Conservation (phyloP, 2,888 invertebrate species). For the Melanchra persicariae region DNA sequence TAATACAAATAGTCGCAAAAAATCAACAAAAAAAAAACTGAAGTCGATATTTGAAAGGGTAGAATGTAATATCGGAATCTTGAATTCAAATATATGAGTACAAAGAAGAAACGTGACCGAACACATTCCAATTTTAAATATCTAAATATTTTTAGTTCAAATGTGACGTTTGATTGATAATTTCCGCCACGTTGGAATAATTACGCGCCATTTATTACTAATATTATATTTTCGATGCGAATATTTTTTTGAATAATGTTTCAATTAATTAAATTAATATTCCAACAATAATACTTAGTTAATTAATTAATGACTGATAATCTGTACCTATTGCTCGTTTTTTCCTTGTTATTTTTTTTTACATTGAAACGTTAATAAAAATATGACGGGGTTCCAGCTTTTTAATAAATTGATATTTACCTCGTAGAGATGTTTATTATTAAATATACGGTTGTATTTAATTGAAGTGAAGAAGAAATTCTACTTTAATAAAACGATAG, state of each 20-base stretch:
- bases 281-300: constrained; percentile 28
- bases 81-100: too few species aligned
- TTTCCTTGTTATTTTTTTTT: constrained; percentile 8
- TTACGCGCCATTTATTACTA: constrained; percentile 43
- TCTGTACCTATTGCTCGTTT: constrained; percentile 10
- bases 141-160: constrained; percentile 48
- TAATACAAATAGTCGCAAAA: too few species aligned
- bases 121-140: too few species aligned
- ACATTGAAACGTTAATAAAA: constrained; percentile 28
- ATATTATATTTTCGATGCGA: constrained; percentile 17
- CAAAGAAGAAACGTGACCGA: too few species aligned
- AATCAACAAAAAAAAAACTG: too few species aligned
- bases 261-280: constrained; percentile 48
- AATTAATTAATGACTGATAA: constrained; percentile 30
- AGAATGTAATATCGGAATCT: too few species aligned
- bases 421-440: constrained; percentile 15
- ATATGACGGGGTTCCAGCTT: constrained; percentile 18
- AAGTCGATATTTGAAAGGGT: too few species aligned
- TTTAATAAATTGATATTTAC: constrained; percentile 44
- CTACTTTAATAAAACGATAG: not conserved
- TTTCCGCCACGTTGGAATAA: constrained; percentile 55
- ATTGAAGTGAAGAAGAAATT: constrained; percentile 6
- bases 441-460: not conserved
- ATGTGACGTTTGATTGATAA: constrained; percentile 60
- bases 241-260: constrained; percentile 38